Conservation (phyloP, 1,140 invertebrate species). For the Leguminivora glycinivorella region DNA sequence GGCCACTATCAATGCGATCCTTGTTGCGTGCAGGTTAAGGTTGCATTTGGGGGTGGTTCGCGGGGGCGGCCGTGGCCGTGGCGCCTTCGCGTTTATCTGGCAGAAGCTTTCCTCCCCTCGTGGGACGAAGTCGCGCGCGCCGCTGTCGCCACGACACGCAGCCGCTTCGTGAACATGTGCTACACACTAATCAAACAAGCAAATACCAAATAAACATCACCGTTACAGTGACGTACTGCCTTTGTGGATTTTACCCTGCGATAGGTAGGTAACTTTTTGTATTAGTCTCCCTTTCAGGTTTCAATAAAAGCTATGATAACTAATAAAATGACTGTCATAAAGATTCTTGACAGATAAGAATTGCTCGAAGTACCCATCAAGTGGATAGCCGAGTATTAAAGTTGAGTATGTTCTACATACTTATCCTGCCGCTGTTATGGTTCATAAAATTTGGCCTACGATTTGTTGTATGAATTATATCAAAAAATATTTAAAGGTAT, state of each 20-base stretch:
- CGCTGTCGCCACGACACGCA: constrained; percentile 31
- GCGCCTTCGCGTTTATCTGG: neutral
- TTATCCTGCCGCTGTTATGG: constrained; percentile 18
- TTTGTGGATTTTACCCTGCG: constrained; percentile 31
- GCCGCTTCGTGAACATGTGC: constrained; percentile 31
- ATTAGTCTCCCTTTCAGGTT: constrained; percentile 38
- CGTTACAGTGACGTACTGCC: constrained; percentile 33
- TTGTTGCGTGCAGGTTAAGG: neutral
- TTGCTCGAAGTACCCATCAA: constrained; percentile 37
- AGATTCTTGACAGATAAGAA: constrained; percentile 42
- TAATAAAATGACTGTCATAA: constrained; percentile 54
- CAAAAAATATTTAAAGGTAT: too few species aligned
- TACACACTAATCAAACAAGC: constrained; percentile 27
- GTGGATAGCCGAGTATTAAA: constrained; percentile 29
- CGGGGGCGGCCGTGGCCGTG: neutral
- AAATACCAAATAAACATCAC: constrained; percentile 34
- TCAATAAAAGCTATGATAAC: constrained; percentile 44
- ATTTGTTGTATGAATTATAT: neutral
- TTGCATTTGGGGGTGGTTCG: neutral
- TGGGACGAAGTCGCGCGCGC: constrained; percentile 40
- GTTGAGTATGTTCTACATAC: constrained; percentile 26
- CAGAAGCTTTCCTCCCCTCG: constrained; percentile 48
- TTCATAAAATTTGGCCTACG: neutral
- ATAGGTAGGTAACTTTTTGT: constrained; percentile 42
- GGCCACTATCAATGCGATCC: neutral